Evolutionary conservation across 1,140 invertebrate species (phyloP).

Genomic region (Whitmania pigra): DNA sequence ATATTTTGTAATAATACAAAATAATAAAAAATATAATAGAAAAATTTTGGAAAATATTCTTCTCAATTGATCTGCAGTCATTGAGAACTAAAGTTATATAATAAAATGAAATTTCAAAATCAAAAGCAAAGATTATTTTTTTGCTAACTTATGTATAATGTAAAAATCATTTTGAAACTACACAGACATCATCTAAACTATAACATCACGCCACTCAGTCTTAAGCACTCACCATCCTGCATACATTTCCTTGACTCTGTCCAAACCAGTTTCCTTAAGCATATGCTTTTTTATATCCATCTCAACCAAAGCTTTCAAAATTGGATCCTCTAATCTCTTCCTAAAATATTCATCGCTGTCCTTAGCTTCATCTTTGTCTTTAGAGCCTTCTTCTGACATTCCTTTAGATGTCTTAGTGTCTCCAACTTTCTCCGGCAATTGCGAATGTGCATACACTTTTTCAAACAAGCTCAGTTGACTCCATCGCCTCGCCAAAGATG

Average conservation of each 20-base stretch:
- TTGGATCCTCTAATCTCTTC: neutral
- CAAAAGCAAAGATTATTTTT: neutral
- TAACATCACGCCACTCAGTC: neutral
- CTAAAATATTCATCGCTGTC: neutral
- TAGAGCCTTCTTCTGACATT: neutral
- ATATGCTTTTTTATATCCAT: neutral
- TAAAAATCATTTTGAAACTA: neutral
- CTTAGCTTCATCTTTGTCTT: neutral
- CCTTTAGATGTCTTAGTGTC: neutral
- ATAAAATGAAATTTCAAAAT: neutral
- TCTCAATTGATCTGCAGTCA: neutral
- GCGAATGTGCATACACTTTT: neutral
- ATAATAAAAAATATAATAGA: neutral
- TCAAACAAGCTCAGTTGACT: neutral
- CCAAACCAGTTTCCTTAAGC: slow-evolving; percentile 1
- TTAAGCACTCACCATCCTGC: neutral
- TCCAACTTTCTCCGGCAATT: neutral
- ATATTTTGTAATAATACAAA: too few relatives aligned
- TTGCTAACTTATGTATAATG: neutral
- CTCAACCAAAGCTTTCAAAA: neutral
- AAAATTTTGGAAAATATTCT: neutral
- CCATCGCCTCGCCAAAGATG: neutral
- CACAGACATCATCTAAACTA: neutral
- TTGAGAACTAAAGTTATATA: neutral
- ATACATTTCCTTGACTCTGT: neutral